These are phyloP conservation scores for Drosophila anceps DNA, from an alignment of 2,888 invertebrate genomes.

Conservation along the genomic window DNA sequence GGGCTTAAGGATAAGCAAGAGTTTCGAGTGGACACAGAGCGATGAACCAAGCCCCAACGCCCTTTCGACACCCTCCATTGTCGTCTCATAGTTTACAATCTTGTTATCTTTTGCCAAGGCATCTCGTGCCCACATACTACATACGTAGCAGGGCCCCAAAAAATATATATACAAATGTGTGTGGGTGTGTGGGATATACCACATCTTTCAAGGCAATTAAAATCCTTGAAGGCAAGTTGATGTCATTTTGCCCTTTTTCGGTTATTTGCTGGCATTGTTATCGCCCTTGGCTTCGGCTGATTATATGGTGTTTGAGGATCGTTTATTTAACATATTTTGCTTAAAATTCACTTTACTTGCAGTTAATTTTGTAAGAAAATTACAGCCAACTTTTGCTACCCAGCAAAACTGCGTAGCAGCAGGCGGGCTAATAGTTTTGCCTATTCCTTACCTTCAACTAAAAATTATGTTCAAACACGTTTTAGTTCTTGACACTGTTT, in stretches of 20 bases:
- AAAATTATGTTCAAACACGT: conserved; percentile 82
- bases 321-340: conserved; percentile 81
- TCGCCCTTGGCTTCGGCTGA: conserved; percentile 38
- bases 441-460: conserved; percentile 51
- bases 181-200: conserved; percentile 4
- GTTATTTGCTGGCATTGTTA: conserved; percentile 51
- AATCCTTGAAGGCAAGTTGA: conserved; percentile 69
- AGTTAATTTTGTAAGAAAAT: conserved; percentile 78
- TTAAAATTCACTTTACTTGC: conserved; percentile 79
- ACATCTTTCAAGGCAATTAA: conserved; percentile 71
- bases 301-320: conserved; percentile 43
- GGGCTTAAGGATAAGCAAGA: conserved; percentile 42
- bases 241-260: conserved; percentile 60
- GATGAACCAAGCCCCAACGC: conserved; percentile 56
- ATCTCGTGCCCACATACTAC: conserved; percentile 57
- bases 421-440: conserved; percentile 44
- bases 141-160: conserved; percentile 13
- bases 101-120: conserved; percentile 67
- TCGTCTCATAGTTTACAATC: conserved; percentile 74
- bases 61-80: conserved; percentile 26
- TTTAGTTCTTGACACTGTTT: conserved; percentile 50
- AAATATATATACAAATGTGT: conserved; percentile 8
- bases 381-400: conserved; percentile 50
- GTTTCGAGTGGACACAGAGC: conserved; percentile 34
- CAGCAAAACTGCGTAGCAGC: conserved; percentile 1